Conservation (phyloP, 2,888 invertebrate species). For the Plusia festucae region DNA sequence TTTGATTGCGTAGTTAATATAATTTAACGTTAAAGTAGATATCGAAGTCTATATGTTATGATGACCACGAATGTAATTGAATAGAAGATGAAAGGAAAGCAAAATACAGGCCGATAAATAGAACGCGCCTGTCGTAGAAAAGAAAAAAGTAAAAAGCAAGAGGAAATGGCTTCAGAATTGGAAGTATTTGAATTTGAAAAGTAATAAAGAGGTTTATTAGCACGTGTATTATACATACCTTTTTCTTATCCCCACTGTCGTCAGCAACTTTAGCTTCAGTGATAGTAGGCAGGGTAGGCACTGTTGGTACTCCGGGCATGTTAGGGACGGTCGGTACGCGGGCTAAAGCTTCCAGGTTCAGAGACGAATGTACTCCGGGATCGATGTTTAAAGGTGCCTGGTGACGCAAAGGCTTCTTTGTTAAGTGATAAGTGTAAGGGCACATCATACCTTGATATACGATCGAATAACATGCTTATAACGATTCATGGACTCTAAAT, state of each 20-base stretch:
- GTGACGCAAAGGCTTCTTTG: constrained; percentile 60
- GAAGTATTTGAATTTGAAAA: neutral
- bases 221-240: constrained; percentile 66
- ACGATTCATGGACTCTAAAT: neutral
- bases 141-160: neutral
- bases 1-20: too few species aligned
- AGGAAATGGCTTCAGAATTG: neutral
- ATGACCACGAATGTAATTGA: neutral
- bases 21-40: too few species aligned
- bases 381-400: constrained; percentile 95
- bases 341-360: constrained; percentile 93
- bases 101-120: neutral
- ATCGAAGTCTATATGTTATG: too few species aligned
- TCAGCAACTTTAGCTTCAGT: constrained; percentile 94
- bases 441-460: constrained; percentile 37
- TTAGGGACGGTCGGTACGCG: constrained; percentile 91
- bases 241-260: constrained; percentile 84
- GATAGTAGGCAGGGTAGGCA: constrained; percentile 96
- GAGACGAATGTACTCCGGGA: constrained; percentile 97
- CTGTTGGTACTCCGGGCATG: constrained; percentile 95
- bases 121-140: neutral
- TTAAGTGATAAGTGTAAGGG: constrained; percentile 47
- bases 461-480: constrained; percentile 1
- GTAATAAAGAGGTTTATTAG: neutral
- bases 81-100: neutral